Base-by-base conservation (phyloP, 2,888 invertebrate species). In the Mamestra brassicae region DNA sequence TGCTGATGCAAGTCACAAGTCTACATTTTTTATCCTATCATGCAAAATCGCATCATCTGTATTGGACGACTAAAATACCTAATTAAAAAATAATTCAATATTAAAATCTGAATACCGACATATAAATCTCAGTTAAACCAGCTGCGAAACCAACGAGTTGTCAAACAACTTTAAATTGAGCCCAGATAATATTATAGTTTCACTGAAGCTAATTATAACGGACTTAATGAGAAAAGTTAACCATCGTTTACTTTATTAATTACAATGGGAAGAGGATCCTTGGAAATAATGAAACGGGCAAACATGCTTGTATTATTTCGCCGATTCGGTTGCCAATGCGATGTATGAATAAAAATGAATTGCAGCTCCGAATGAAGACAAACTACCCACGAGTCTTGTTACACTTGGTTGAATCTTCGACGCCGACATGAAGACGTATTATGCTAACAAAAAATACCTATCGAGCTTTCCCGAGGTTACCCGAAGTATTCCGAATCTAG, bases 341-440 rank as follows among this genome's bases (percentile, higher is more conserved):
- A 60, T 68, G 74, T 81, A 79, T 81, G 85, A 83, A 87, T 88
- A 88, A 85, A 86, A 90, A 89, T 89, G 80, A 85, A 90, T 87
- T 79, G 87, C 83, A 87, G 76, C 54, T 70, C 67, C 65, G 72
- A 90, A 90, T 88, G 88, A 90, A 92, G 90, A 91, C 81, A 88
- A 89, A 91, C 84, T 89, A 42, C 66, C 58, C 50, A 78, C 79
- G 73, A 85, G 75, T 76, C 76, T 83, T 86, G 84, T 83, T 88
- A 88, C 87, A 87, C 81, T 88, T 73, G 83, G 85, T 79, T 87
- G 87, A 88, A 75, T 87, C 85, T 90, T 90, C 87, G 88, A 90
- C 86, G 81, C 85, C 80, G 82, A 89, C 89, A 90, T 92, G 90
- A 91, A 91, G 91, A 92, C 87, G 88, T 91, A 91, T 92, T 90